phyloP scores from a whole-genome alignment of 2,797 vertebrate species.

The Adelosebastes latens region DNA sequence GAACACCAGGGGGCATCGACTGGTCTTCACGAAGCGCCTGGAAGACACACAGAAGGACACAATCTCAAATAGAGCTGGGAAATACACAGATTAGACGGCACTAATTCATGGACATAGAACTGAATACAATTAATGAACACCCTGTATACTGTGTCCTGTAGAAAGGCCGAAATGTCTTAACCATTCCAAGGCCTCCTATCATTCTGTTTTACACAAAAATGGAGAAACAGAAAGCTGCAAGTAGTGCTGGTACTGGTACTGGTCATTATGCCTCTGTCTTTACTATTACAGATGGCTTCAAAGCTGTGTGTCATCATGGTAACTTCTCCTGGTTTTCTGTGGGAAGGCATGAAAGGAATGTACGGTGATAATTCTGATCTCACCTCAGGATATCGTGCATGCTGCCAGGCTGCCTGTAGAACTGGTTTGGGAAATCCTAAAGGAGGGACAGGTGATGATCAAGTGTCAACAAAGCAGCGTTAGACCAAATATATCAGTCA shows the following conservation, averaged over 20 bases:
- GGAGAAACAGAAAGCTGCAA: background rate
- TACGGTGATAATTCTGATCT: slow-evolving; percentile 30
- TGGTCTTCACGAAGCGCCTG: slow-evolving; percentile 87
- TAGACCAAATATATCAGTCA: background rate
- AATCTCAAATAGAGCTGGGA: background rate
- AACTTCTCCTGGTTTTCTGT: background rate
- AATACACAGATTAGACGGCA: background rate
- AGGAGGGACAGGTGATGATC: slow-evolving; percentile 33
- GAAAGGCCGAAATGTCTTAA: background rate
- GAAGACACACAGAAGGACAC: slow-evolving; percentile 22
- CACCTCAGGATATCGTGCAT: slow-evolving; percentile 93
- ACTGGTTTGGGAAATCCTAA: slow-evolving; percentile 96
- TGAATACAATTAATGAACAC: background rate
- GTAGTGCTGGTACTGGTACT: background rate
- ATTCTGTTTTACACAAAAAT: background rate
- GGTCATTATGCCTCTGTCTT: background rate
- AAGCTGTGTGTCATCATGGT: background rate
- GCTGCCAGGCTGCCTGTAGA: slow-evolving; percentile 89
- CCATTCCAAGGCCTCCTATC: too few relatives aligned
- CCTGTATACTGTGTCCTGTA: background rate
- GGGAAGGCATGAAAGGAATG: background rate
- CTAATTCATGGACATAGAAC: background rate
- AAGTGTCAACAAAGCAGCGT: background rate
- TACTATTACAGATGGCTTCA: background rate
- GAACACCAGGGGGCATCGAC: slow-evolving; percentile 89